Base-by-base conservation (phyloP, 2,797 vertebrate genomes). In the Pipistrellus nathusii region DNA sequence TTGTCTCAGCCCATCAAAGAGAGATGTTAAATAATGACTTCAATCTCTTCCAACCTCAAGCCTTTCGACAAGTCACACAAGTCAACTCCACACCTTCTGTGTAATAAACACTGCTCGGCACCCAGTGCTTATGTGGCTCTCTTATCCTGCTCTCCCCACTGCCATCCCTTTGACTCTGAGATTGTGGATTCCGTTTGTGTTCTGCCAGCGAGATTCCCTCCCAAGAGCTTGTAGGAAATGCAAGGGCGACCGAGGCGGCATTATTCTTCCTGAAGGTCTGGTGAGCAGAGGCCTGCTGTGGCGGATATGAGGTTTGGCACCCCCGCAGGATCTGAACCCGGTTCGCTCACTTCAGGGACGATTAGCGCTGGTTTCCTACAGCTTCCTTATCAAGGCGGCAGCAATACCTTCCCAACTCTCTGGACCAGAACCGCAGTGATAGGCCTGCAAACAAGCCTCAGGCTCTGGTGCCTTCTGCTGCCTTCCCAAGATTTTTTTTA, bases 201-300 rank as follows among this genome's bases (percentile, higher is more conserved):
- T 55, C 48, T 68, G 5, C 51, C 51, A 14, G 0, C 30, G 59
- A 91, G 32, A 55, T 75, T 59, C 38, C 48, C 20, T 85, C 41
- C n/a, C n/a, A 25, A 20, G 72, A 95, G 38, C 62, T 75, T 75
- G 53, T 92, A 62, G 66, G 62, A 87, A 83, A 80, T 46, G 6
- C 32, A 27, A 15, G 21, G 25, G 53, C 3, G 17, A 21, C 1
- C 21, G 38, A 12, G 8, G 7, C 3, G 2, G 0, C 20, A 20
- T 69, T 41, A 4, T 32, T 80, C 11, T 85, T 62, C 73, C 44
- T 73, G 80, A 27, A 46, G 35, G 68, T 68, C 53, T 66, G 32
- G 62, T 38, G 25, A 88, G 41, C 53, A 77, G 46, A 77, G 38
- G 18, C 35, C 91, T 14, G 2, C 80, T 48, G 9, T n/a, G 48